Percentiles rank a stretch among this genome's conserved stretches.
These are phyloP conservation scores for Coelopa frigida DNA, from an alignment of 1,140 invertebrate genomes.

Conservation along the genomic window DNA sequence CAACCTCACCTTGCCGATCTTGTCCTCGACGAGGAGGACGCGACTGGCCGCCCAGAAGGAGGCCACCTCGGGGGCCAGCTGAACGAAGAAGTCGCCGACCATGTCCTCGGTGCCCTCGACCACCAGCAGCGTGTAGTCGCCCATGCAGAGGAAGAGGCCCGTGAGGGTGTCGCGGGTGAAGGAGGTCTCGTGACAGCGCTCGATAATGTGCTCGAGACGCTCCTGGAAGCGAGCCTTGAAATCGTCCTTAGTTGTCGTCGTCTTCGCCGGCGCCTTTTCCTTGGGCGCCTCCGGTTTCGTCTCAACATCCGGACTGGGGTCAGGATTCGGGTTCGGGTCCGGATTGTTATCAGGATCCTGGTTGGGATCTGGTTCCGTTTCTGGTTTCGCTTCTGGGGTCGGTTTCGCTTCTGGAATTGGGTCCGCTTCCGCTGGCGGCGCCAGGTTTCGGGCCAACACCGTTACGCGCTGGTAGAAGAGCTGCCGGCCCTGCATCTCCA, in stretches of 20 bases:
- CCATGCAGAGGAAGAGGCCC: constrained; percentile 30
- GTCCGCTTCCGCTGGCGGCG: neutral
- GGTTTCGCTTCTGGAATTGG: neutral
- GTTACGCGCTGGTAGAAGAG: constrained; percentile 37
- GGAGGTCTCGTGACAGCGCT: constrained; percentile 2
- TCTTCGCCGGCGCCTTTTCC: neutral
- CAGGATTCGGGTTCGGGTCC: too few relatives aligned
- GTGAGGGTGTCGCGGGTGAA: constrained; percentile 28
- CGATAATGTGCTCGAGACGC: constrained; percentile 18
- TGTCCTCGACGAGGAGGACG: constrained; percentile 31
- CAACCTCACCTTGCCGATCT: constrained; percentile 19
- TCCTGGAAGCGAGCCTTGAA: constrained; percentile 5
- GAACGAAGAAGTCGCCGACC: constrained; percentile 25
- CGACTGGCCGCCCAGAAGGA: constrained; percentile 23
- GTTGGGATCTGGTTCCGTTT: too few relatives aligned
- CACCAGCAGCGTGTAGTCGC: constrained; percentile 30
- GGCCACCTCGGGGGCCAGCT: constrained; percentile 10
- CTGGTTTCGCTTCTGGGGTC: too few relatives aligned
- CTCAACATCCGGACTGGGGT: too few relatives aligned
- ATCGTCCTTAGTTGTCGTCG: neutral
- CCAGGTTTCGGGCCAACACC: constrained; percentile 29
- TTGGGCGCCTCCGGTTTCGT: neutral
- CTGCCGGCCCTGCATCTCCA: constrained; percentile 21
- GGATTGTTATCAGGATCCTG: too few relatives aligned
- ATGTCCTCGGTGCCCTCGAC: constrained; percentile 34